A percentile compares a stretch with the other conserved stretches of the same genome.
These are phyloP conservation scores for Girardinus metallicus DNA, from an alignment of 2,797 vertebrate genomes.

Conservation along the genomic window DNA sequence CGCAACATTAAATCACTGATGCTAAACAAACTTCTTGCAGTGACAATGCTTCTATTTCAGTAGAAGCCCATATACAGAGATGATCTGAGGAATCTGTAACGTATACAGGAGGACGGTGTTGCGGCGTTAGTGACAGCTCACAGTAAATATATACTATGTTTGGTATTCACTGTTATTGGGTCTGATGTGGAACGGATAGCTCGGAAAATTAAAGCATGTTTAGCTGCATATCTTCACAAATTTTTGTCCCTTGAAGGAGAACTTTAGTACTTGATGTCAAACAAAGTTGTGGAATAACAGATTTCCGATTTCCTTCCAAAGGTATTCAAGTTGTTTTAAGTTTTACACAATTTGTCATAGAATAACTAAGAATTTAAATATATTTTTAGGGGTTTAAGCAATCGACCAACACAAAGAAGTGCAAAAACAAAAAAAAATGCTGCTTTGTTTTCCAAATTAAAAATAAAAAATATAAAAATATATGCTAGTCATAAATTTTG, in stretches of 20 bases:
- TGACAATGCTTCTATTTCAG: conserved; percentile 15
- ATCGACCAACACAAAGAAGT: background rate
- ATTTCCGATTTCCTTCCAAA: background rate
- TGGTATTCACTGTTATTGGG: conserved; percentile 22
- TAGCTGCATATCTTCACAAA: background rate
- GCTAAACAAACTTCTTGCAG: conserved; percentile 12
- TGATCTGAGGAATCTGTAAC: conserved; percentile 65
- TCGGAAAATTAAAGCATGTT: background rate
- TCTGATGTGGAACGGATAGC: background rate
- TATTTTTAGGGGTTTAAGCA: background rate
- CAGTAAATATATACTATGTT: conserved; percentile 58
- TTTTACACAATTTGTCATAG: background rate
- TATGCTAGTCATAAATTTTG: background rate
- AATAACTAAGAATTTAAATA: background rate
- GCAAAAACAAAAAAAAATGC: background rate
- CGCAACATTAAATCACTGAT: background rate
- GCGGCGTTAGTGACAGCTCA: conserved; percentile 36
- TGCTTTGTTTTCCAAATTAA: background rate
- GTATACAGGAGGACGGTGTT: conserved; percentile 50
- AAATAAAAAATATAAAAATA: background rate
- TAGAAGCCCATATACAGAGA: conserved; percentile 47
- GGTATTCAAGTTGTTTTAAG: background rate
- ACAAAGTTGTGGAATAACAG: background rate
- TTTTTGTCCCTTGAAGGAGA: background rate
- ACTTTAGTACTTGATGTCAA: background rate